Conservation (phyloP, 2,888 invertebrate genomes). For the Drosophila melanosoma region DNA sequence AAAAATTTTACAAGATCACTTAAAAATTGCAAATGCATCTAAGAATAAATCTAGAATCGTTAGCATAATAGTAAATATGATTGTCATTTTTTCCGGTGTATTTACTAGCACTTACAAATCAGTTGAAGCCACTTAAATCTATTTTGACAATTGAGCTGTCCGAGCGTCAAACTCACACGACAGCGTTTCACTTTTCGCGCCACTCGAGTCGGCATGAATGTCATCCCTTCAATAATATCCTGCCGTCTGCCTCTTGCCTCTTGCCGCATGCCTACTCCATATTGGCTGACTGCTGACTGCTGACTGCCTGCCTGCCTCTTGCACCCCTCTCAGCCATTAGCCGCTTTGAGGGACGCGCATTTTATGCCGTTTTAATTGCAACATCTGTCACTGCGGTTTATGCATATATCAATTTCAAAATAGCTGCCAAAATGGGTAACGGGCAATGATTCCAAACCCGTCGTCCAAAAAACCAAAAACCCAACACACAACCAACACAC, state of each 20-base stretch:
- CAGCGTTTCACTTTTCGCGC: conserved; percentile 70
- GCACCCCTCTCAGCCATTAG: conserved; percentile 53
- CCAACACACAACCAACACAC: conserved; percentile 5
- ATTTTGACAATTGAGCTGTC: conserved; percentile 84
- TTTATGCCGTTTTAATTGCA: conserved; percentile 84
- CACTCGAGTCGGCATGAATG: conserved; percentile 16
- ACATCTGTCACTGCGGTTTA: conserved; percentile 84
- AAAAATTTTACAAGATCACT: background rate
- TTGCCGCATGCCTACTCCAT: conserved; percentile 1
- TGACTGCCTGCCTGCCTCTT: conserved; percentile 3
- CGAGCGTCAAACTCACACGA: conserved; percentile 68
- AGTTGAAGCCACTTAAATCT: conserved; percentile 76
- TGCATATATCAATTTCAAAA: conserved; percentile 82
- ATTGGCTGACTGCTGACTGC: background rate
- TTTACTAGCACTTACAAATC: conserved; percentile 64
- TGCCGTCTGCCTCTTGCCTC: conserved; percentile 3
- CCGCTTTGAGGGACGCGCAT: conserved; percentile 58
- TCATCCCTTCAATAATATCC: conserved; percentile 9
- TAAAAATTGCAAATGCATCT: background rate
- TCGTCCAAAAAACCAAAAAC: conserved; percentile 23
- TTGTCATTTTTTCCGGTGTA: background rate
- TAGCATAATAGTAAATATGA: background rate
- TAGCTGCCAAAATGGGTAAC: conserved; percentile 72
- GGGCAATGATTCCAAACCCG: conserved; percentile 48
- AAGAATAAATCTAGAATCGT: background rate